Evolutionary conservation across 2,113 vertebrate species (phyloP).

Genomic region (Beaufortia kweichowensis): DNA sequence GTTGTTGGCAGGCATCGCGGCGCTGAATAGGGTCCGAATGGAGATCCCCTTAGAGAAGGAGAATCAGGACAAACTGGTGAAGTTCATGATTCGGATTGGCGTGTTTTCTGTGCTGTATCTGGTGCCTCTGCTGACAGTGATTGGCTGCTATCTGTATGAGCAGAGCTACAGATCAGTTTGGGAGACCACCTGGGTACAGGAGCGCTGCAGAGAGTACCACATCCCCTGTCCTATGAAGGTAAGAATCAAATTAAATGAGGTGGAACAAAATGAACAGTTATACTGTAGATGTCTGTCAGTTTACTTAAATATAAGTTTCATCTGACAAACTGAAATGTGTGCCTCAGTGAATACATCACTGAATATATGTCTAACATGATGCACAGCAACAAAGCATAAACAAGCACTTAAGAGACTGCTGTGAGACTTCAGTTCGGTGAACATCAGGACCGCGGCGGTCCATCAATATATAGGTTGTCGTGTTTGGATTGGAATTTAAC

Average conservation of each 20-base stretch:
- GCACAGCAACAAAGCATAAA: slow-evolving; percentile 1
- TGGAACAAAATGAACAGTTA: too few species aligned
- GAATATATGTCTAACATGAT: background rate
- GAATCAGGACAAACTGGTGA: slow-evolving; percentile 98
- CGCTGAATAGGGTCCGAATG: slow-evolving; percentile 94
- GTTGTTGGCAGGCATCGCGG: slow-evolving; percentile 93
- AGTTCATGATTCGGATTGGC: slow-evolving; percentile 99
- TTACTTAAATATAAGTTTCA: background rate
- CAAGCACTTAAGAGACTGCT: background rate
- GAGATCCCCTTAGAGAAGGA: slow-evolving; percentile 98
- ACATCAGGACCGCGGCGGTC: background rate
- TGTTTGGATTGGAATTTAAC: too few species aligned
- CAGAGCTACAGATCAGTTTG: slow-evolving; percentile 86
- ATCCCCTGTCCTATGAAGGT: slow-evolving; percentile 97
- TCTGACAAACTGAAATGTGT: background rate
- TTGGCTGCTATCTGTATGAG: slow-evolving; percentile 95
- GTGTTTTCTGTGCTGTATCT: slow-evolving; percentile 98
- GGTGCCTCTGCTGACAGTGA: slow-evolving; percentile 89
- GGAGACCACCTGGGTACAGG: slow-evolving; percentile 97
- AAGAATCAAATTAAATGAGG: background rate
- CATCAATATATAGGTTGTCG: too few species aligned
- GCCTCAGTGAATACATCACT: background rate
- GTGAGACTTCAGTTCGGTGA: background rate
- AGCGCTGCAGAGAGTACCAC: slow-evolving; percentile 92
- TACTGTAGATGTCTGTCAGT: background rate